Evolutionary conservation across 2,113 vertebrate species (phyloP), one percentile per base, ranked within the genome.

Genomic region (Fulmarus glacialis): DNA sequence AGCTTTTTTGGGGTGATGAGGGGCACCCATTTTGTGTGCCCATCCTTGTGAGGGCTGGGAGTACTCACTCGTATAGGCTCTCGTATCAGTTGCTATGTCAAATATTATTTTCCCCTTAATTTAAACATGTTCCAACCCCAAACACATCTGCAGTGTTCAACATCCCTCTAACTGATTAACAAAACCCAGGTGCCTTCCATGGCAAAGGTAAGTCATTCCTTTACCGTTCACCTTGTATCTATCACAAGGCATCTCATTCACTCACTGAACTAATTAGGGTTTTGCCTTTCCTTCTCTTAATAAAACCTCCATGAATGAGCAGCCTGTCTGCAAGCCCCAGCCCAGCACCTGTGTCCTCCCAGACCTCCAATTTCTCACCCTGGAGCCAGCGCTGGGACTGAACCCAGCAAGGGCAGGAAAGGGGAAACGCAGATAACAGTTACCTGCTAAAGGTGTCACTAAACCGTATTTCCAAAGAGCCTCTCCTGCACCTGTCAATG

Each of bases 231-330:
- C 81, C 87, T 59, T 66, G 60, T 55, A n/a, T 50, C 84, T 91
- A 81, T 91, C 89, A 84, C 83, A 93, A 74, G 55, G 73, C 83
- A 74, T 66, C 81, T 96, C 89, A 79, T 75, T 96, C 91, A 47
- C 43, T 82, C 68, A 4, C 43, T 82, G 64, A 83, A 43, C 40
- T 95, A 84, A 97, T 96, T 87, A 93, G 72, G 55, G 80, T 20
- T 94, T 91, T 91, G 81, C 93, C 77, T 91, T 94, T 79, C 66
- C 59, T 83, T 73, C 73, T 63, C 20, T 63, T 89, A 89, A 74
- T 87, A 67, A 95, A 89, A 7, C 18, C 56, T 67, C 52, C 3
- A 9, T 82, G 91, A 96, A 79, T 30, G 87, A 94, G 59, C 64
- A 71, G 73, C 77, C 91, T 89, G 93, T 81, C 72, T 81, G 62